Evolutionary conservation across 2,797 vertebrate species (phyloP).

Genomic region (Micropoecilia bifurca): DNA sequence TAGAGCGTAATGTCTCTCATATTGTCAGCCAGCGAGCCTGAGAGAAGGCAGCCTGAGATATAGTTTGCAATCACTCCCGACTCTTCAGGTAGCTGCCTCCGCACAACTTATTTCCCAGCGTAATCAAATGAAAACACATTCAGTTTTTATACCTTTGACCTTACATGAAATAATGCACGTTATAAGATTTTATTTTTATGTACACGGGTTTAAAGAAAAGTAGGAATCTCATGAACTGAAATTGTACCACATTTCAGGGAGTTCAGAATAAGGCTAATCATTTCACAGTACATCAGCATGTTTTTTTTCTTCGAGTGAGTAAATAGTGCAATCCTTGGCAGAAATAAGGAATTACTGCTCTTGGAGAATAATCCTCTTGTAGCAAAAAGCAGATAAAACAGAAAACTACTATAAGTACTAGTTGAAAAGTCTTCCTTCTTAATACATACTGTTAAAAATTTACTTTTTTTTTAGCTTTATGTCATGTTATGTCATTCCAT

Average conservation of each 20-base stretch:
- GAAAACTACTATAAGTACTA: background rate
- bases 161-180: constrained; percentile 38
- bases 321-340: background rate
- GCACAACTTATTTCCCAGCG: constrained; percentile 49
- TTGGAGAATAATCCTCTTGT: background rate
- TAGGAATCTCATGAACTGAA: constrained; percentile 31
- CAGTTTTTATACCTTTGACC: constrained; percentile 56
- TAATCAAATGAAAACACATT: constrained; percentile 71
- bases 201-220: constrained; percentile 9
- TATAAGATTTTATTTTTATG: constrained; percentile 26
- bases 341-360: background rate
- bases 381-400: background rate
- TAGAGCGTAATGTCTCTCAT: constrained; percentile 73
- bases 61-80: constrained; percentile 65
- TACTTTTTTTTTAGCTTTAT: too few relatives aligned
- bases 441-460: background rate
- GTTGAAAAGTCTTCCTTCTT: background rate
- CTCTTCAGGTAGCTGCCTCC: constrained; percentile 57
- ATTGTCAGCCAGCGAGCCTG: constrained; percentile 64
- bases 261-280: background rate
- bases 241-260: background rate
- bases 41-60: constrained; percentile 63
- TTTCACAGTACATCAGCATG: background rate
- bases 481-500: too few relatives aligned
- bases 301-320: background rate